Base-by-base conservation (phyloP, 2,888 invertebrate genomes). In the Vanessa cardui region DNA sequence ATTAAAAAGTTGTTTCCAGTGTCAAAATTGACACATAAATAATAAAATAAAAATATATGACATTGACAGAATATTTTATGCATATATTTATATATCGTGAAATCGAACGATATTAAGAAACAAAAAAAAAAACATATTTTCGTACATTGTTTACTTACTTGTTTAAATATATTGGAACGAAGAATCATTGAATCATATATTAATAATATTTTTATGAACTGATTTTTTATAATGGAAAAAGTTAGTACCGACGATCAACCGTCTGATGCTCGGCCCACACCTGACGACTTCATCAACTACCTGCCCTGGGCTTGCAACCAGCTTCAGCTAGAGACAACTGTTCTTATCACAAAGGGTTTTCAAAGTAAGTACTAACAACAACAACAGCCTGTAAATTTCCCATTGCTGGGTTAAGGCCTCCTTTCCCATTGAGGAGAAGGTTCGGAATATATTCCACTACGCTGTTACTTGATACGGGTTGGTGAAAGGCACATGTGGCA, bases 291-390 rank as follows among this genome's bases (percentile, higher is more conserved):
- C 62, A 74, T 76, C 0, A 33, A 54, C 2, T 88, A 77, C 69
- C 45, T 87, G 0, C 84, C 85, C 0, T 88, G 84, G 84, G 84
- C 85, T 0, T 84, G 83, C 50, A 68, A 46, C 0, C 81, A 85
- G 58, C 62, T 83, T 0, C 75, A 80, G 18, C 45, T 81, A 1
- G 68, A 74, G 0, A 72, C 69, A 0, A 66, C 61, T 0, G 61
- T 86, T 1, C 16, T 74, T 4, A 61, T 87, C 21, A 74, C 33
- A 4, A 84, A 77, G 65, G 26, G 66, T 15, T 44, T 62, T 47
- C 73, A 72, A 66, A 65, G 73, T 74, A 62, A 46, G 62, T 66
- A 39, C 9, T 39, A n/a, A n/a, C n/a, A n/a, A n/a, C n/a, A n/a
- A n/a, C n/a, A n/a, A n/a, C n/a, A n/a, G n/a, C n/a, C n/a, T n/a